Conservation (phyloP, 2,113 vertebrate genomes). For the Dicentrarchus labrax region DNA sequence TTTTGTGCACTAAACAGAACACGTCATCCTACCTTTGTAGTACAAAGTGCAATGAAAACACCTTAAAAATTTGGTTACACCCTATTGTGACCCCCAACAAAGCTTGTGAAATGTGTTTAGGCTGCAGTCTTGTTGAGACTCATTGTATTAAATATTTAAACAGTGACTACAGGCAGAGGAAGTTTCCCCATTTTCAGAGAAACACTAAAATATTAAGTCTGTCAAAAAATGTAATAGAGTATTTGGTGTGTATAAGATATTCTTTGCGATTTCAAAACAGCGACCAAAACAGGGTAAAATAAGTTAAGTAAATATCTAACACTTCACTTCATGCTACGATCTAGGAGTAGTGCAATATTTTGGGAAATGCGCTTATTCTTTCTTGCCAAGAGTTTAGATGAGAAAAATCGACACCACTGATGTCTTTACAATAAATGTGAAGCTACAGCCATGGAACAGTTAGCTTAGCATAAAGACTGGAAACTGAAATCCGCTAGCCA, state of each 20-base stretch:
- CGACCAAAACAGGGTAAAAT: constrained; percentile 74
- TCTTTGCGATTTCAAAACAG: constrained; percentile 41
- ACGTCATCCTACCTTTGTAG: constrained; percentile 83
- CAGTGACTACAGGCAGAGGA: constrained; percentile 26
- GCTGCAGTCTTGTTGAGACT: constrained; percentile 34
- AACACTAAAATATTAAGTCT: constrained; percentile 2
- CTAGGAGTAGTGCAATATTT: background rate
- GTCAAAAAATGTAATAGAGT: constrained; percentile 17
- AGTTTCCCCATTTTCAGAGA: constrained; percentile 22
- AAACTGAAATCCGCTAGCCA: background rate
- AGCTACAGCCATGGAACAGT: background rate
- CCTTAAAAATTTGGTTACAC: constrained; percentile 11
- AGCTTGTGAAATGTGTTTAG: constrained; percentile 42
- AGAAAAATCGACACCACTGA: background rate
- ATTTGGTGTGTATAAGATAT: constrained; percentile 34
- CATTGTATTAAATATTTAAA: constrained; percentile 39
- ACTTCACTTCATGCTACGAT: background rate
- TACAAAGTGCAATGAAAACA: constrained; percentile 90
- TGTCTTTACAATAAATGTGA: background rate
- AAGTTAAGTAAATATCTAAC: constrained; percentile 16
- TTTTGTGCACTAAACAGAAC: constrained; percentile 88
- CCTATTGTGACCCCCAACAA: constrained; percentile 15
- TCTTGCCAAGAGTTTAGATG: background rate
- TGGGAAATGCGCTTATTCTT: constrained; percentile 1
- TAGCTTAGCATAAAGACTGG: background rate